phyloP scores from a whole-genome alignment of 2,113 vertebrate genomes.

The Leucosticte australis region DNA sequence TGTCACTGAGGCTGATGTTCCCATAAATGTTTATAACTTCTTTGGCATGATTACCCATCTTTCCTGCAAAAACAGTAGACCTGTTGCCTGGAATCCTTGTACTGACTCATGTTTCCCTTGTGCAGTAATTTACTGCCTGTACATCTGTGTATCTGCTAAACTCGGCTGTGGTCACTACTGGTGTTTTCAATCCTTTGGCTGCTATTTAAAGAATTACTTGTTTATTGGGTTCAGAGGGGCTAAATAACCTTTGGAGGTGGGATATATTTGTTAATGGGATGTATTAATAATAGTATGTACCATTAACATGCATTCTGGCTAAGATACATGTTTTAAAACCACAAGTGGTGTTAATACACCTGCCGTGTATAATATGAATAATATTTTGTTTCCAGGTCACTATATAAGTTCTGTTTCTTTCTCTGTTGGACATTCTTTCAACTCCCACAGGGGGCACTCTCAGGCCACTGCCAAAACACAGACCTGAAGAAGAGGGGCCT shows the following conservation, averaged over 20 bases:
- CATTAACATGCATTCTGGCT: neutral
- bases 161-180: neutral
- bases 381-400: neutral
- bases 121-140: neutral
- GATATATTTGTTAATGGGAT: neutral
- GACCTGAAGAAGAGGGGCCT: neutral
- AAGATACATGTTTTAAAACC: neutral
- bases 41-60: neutral
- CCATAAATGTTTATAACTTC: neutral
- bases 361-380: neutral
- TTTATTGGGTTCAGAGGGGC: neutral
- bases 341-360: neutral
- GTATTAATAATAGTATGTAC: neutral
- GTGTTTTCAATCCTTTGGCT: neutral
- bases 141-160: neutral
- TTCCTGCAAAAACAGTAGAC: neutral
- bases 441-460: constrained; percentile 16
- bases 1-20: neutral
- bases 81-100: neutral
- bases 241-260: neutral
- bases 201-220: neutral
- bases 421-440: neutral
- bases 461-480: neutral
- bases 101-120: neutral
- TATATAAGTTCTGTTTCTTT: neutral